These are phyloP conservation scores for Pachliopta kotzebuea DNA, from an alignment of 2,888 invertebrate genomes.

Conservation along the genomic window DNA sequence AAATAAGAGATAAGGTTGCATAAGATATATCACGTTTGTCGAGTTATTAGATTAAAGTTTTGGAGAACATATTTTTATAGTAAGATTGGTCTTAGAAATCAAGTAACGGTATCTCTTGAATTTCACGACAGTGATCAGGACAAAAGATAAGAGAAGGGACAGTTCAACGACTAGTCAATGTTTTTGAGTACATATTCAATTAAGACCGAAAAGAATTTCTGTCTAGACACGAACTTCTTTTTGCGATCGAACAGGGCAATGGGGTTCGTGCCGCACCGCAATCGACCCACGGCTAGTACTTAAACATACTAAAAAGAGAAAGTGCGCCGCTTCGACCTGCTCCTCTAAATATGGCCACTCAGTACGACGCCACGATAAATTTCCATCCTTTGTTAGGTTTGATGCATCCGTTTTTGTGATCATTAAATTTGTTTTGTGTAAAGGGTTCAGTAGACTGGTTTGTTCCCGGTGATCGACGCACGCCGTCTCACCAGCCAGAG, in stretches of 20 bases:
- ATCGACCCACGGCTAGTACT: constrained; percentile 2
- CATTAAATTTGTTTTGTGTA: background rate
- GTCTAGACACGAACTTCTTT: constrained; percentile 11
- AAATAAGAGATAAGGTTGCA: background rate
- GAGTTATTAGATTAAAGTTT: background rate
- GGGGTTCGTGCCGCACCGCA: constrained; percentile 1
- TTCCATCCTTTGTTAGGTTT: constrained; percentile 1
- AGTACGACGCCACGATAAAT: background rate
- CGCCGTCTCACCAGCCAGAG: too few species aligned
- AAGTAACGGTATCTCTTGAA: too few species aligned
- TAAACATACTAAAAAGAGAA: constrained; percentile 12
- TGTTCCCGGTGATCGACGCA: too few species aligned
- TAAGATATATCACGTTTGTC: background rate
- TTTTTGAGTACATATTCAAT: background rate
- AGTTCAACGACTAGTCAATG: background rate
- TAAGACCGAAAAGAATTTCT: background rate
- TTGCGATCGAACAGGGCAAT: background rate
- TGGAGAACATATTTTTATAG: background rate
- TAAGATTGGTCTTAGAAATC: background rate
- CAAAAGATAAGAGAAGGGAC: too few species aligned
- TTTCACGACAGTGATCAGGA: too few species aligned
- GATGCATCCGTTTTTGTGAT: background rate
- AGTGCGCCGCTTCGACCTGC: background rate
- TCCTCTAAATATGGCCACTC: background rate
- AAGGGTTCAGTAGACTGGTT: background rate